Base-by-base conservation (phyloP, 2,888 invertebrate genomes). In the Tetanocera ferruginea region DNA sequence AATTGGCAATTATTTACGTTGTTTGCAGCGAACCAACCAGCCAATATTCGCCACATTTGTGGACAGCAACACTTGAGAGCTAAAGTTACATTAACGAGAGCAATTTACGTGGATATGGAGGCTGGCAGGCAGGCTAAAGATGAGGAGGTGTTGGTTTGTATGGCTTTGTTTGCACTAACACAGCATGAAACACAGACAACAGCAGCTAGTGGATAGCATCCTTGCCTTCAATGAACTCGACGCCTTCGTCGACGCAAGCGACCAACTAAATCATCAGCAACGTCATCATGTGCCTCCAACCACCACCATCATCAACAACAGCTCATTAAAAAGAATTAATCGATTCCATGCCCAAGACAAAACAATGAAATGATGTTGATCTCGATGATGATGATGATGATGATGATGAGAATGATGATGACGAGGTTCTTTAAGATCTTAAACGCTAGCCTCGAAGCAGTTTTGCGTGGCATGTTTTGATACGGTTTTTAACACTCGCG, bases 1-100 rank as follows among this genome's bases (percentile, higher is more conserved):
- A 87, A 87, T 87, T 87, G 87, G 83, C 86, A 86, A 86, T 86
- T 86, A 87, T 87, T 86, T 86, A 85, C 64, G 64, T 31, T 31
- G 67, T 25, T 31, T 52, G 23, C 66, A 31, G 55, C 11, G 66
- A n/a, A 37, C 23, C 34, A 34, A 19, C 5, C 31, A n/a, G 31
- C 28, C 28, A 28, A 23, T 19, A 28, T 57, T 37, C n/a, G 55
- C 43, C 25, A 62, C 64, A 31, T 31, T 64, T 11, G n/a, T 5
- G 11, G 64, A 31, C 11, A 23, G 60, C 60, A 60, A n/a, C 72
- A 64, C 74, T 64, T 64, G 64, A 73, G 62, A 55, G 34, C 37
- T 72, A 23, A n/a, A 64, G 74, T 64, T 74, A 28, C 74, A 64
- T 64, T 51, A 51, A 74, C 49, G 66, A 64, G 34, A 25, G 34